Evolutionary conservation across 92 coral and sea anemone genomes (phyloP).

Genomic region (Umimayanthus chanpuru): DNA sequence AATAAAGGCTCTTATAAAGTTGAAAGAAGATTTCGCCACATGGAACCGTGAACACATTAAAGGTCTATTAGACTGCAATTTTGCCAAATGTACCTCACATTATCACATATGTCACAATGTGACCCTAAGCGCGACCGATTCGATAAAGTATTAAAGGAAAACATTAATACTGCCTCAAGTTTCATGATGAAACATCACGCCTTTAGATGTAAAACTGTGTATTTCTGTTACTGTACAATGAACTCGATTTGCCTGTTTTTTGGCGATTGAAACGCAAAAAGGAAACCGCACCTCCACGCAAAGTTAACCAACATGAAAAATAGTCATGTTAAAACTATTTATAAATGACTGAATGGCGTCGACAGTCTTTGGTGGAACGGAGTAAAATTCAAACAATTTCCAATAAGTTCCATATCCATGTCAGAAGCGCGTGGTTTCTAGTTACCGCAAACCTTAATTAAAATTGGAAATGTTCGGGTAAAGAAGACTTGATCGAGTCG

Average conservation of each 20-base stretch:
- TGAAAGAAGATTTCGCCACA: conserved; percentile 46
- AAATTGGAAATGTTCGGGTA: conserved; percentile 43
- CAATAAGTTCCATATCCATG: conserved; percentile 89
- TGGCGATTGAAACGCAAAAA: conserved; percentile 17
- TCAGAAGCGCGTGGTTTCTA: conserved; percentile 74
- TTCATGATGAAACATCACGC: conserved; percentile 30
- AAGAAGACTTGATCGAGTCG: conserved; percentile 62
- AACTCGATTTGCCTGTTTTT: conserved; percentile 14
- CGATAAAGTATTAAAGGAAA: conserved; percentile 41
- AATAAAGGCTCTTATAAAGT: conserved; percentile 1
- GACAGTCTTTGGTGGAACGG: conserved; percentile 68
- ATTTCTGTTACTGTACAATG: not conserved
- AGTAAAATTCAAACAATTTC: conserved; percentile 87
- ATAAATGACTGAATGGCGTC: conserved; percentile 83
- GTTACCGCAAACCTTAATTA: conserved; percentile 60
- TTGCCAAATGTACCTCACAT: conserved; percentile 23
- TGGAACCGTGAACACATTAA: conserved; percentile 42
- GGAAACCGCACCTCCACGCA: conserved; percentile 81
- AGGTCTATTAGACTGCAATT: conserved; percentile 35
- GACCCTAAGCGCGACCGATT: conserved; percentile 34
- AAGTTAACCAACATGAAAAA: conserved; percentile 49
- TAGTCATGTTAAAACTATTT: conserved; percentile 55
- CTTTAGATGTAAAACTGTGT: not conserved
- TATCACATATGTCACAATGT: conserved; percentile 36
- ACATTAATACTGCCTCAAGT: not conserved